These are phyloP conservation scores for Tetheella fluctuosa DNA, from an alignment of 2,888 invertebrate species.

Conservation along the genomic window DNA sequence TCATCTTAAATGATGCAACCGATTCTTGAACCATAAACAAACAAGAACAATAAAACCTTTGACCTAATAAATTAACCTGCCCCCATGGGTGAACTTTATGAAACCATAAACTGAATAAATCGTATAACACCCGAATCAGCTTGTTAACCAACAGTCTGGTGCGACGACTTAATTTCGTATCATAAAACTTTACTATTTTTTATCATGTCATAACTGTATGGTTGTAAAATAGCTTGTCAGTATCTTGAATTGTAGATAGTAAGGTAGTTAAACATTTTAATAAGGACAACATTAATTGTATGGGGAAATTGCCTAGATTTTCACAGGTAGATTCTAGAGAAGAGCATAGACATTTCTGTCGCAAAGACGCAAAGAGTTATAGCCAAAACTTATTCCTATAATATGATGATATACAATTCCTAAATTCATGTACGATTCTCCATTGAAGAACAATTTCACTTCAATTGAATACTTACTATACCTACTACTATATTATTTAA, in stretches of 20 bases:
- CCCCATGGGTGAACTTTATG: constrained; percentile 30
- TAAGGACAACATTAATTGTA: not conserved
- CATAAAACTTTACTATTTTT: constrained; percentile 9
- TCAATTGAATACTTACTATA: no score
- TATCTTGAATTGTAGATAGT: not conserved
- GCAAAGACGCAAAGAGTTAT: no score
- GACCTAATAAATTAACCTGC: constrained; percentile 42
- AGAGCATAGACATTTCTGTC: no score
- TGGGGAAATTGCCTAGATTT: not conserved
- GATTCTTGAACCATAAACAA: constrained; percentile 37
- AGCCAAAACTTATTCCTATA: no score
- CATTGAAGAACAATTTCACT: no score
- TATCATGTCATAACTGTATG: constrained; percentile 4
- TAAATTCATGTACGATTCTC: no score
- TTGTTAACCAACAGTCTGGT: constrained; percentile 22
- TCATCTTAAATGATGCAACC: constrained; percentile 12
- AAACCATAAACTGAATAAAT: constrained; percentile 36
- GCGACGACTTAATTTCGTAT: constrained; percentile 6
- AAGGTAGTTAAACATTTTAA: no score
- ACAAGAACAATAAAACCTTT: constrained; percentile 41
- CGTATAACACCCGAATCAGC: constrained; percentile 40
- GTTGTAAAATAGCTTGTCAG: not conserved
- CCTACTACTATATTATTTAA: no score
- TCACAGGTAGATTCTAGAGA: no score
- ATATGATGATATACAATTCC: no score